Evolutionary conservation across 2,797 vertebrate genomes (phyloP).

Genomic region (Chelidonichthys spinosus): DNA sequence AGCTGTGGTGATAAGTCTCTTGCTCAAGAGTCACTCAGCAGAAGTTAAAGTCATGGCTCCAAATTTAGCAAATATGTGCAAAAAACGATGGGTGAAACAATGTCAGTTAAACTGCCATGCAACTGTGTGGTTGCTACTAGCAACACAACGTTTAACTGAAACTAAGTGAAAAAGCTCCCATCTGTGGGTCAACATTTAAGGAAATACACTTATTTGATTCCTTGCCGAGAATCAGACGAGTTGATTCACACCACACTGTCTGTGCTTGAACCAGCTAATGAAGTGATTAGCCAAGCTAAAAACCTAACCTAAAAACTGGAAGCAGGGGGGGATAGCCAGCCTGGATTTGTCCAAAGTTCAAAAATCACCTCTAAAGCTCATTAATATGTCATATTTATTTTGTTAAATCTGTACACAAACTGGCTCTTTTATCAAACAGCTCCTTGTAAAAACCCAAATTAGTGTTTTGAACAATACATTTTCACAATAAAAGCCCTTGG

Average conservation of each 20-base stretch:
- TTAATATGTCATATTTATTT: not conserved
- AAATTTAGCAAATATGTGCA: not conserved
- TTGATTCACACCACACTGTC: not conserved
- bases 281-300: not conserved
- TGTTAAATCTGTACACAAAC: not conserved
- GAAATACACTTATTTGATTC: not conserved
- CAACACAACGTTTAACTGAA: not conserved
- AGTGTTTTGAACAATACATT: no score
- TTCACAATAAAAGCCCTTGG: no score
- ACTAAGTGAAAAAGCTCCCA: not conserved
- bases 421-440: not conserved
- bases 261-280: not conserved
- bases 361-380: not conserved
- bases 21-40: not conserved
- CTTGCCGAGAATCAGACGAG: not conserved
- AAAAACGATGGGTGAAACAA: not conserved
- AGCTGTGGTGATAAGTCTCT: not conserved
- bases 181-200: not conserved
- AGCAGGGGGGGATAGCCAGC: not conserved
- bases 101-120: not conserved
- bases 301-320: no score
- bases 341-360: not conserved
- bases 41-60: not conserved
- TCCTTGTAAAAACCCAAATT: no score
- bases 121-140: not conserved